phyloP scores from a whole-genome alignment of 2,888 invertebrate genomes.

The Sturmia bella region DNA sequence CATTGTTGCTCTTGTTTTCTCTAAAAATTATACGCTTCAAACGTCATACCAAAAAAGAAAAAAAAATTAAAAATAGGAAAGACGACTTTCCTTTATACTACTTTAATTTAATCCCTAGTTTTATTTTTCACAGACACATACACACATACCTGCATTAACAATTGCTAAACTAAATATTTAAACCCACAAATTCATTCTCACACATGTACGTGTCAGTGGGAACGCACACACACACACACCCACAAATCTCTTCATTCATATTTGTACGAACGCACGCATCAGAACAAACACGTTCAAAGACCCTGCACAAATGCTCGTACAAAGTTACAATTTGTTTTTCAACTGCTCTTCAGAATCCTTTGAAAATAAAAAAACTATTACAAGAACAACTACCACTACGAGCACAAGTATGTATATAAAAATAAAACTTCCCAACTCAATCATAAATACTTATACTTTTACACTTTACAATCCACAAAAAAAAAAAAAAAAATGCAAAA shows the following conservation, averaged over 20 bases:
- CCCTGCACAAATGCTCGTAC: constrained; percentile 21
- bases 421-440: constrained; percentile 49
- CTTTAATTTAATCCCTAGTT: constrained; percentile 65
- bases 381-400: constrained; percentile 9
- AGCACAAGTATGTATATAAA: background rate
- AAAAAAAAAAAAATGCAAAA: background rate
- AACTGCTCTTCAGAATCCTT: constrained; percentile 41
- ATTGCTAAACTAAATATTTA: constrained; percentile 28
- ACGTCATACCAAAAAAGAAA: constrained; percentile 31
- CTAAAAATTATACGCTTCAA: constrained; percentile 52
- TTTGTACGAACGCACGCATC: background rate
- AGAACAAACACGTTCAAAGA: constrained; percentile 41
- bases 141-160: background rate
- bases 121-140: constrained; percentile 37
- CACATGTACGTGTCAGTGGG: constrained; percentile 12
- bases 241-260: too few relatives aligned
- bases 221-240: constrained; percentile 11
- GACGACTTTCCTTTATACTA: constrained; percentile 49
- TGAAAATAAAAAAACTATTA: constrained; percentile 42
- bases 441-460: constrained; percentile 49
- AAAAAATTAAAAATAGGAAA: background rate
- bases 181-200: constrained; percentile 45
- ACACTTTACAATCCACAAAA: constrained; percentile 25
- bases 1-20: constrained; percentile 3
- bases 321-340: constrained; percentile 30